Base-by-base conservation (phyloP, 2,888 invertebrate species). In the Rhagonycha lutea region DNA sequence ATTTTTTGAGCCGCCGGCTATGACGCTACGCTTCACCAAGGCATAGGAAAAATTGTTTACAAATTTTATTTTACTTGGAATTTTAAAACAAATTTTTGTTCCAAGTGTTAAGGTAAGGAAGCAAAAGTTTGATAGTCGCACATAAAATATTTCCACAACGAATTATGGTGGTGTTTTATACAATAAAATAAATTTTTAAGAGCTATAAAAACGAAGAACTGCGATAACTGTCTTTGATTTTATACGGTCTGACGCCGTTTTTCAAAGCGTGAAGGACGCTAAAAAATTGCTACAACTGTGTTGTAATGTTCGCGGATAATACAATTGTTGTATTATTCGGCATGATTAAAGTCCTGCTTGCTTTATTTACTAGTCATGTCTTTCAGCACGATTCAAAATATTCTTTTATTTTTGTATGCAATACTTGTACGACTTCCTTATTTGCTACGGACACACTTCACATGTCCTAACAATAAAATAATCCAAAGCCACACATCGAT, bases 1-100 rank as follows among this genome's bases (percentile, higher is more conserved):
- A 80, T 82, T 83, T 83, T 84, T 83, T 80, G 63, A 70, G 29
- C 78, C 71, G 69, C 65, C 68, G 32, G 69, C 70, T 69, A 63
- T 69, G 62, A 24, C 14, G 26, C 47, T 14, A 47, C 29, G 23
- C 28, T 72, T 65, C 74, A 74, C 71, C 61, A 32, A 72, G 63
- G 63, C 63, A 11, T 62, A 14, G 26, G 63, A 23, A 61, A 61
- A 69, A 47, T 62, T 29, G 29, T 68, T 26, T 68, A n/a, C 68
- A 60, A 69, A 23, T 32, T 61, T 60, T 60, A 61, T 47, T 29
- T 32, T 28, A 68, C 68, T 47, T 28, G 68, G 47, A 47, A 47
- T n/a, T 47, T 47, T 47, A 47, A 47, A 47, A 47, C 47, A 47
- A n/a, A 47, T 47, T 47, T 47, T 47, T 47, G 47, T 47, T 47